Percentiles rank a stretch among this genome's conserved stretches.
phyloP scores from a whole-genome alignment of 2,888 invertebrate species.

The Agrenia bidenticulata region DNA sequence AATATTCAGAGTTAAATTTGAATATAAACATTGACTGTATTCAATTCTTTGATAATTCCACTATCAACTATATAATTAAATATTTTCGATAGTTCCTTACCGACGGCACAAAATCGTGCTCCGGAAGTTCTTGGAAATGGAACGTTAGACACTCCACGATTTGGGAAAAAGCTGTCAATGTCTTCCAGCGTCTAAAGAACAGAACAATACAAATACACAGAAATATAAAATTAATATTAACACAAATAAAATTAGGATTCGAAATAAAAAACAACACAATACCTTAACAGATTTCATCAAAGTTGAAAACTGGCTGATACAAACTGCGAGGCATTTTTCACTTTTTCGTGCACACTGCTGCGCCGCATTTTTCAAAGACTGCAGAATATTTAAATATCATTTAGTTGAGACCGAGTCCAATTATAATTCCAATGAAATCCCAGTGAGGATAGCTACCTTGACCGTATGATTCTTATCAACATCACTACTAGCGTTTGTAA shows the following conservation, averaged over 20 bases:
- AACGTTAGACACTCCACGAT: conserved; percentile 67
- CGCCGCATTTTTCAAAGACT: conserved; percentile 73
- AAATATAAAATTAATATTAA: background rate
- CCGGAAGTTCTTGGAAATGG: conserved; percentile 94
- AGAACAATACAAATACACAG: no score
- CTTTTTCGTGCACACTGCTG: conserved; percentile 80
- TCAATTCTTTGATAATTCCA: no score
- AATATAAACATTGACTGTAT: no score
- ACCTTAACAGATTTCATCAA: conserved; percentile 51
- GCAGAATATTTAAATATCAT: conserved; percentile 30
- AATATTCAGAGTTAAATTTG: background rate
- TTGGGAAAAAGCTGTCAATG: conserved; percentile 50
- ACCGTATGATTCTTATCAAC: conserved; percentile 75
- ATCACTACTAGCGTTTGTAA: conserved; percentile 65
- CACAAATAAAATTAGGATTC: background rate
- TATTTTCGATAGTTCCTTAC: no score
- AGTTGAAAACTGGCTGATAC: conserved; percentile 45
- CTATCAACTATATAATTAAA: no score
- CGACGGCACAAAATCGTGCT: conserved; percentile 86
- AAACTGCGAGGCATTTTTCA: conserved; percentile 71
- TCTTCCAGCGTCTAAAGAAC: conserved; percentile 29
- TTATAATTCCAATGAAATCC: no score
- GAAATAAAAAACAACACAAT: conserved; percentile 1
- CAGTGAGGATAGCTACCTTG: conserved; percentile 60
- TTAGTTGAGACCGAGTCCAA: no score